phyloP scores from a whole-genome alignment of 2,113 vertebrate species.

The Burhinus bistriatus region DNA sequence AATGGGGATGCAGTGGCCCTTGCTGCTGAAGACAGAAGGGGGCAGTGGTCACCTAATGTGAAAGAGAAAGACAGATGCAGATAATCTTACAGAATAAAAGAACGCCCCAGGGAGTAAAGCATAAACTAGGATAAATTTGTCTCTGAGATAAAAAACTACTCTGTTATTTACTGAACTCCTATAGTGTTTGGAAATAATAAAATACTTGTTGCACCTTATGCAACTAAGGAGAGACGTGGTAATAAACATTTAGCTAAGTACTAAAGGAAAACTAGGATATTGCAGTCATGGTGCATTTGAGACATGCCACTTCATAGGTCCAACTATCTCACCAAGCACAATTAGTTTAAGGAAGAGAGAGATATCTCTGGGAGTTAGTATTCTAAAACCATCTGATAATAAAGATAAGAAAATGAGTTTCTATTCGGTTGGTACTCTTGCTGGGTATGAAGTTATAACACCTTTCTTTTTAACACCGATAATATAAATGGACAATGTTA shows the following conservation, averaged over 20 bases:
- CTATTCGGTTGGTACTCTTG: background rate
- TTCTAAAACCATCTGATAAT: background rate
- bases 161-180: slow-evolving; percentile 10
- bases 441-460: background rate
- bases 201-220: slow-evolving; percentile 15
- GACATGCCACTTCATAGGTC: background rate
- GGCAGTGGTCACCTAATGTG: background rate
- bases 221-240: background rate
- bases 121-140: background rate
- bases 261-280: background rate
- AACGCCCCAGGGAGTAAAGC: background rate
- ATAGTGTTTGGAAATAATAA: slow-evolving; percentile 10
- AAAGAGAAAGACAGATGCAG: background rate
- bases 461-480: background rate
- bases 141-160: background rate
- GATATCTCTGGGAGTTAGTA: background rate
- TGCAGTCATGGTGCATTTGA: background rate
- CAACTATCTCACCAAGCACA: background rate
- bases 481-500: background rate
- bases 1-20: background rate
- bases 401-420: background rate
- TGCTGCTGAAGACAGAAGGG: background rate
- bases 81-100: background rate
- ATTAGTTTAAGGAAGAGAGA: background rate
- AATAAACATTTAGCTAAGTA: background rate